Evolutionary conservation across 2,797 vertebrate species (phyloP).

Genomic region (Acanthiza pusilla): DNA sequence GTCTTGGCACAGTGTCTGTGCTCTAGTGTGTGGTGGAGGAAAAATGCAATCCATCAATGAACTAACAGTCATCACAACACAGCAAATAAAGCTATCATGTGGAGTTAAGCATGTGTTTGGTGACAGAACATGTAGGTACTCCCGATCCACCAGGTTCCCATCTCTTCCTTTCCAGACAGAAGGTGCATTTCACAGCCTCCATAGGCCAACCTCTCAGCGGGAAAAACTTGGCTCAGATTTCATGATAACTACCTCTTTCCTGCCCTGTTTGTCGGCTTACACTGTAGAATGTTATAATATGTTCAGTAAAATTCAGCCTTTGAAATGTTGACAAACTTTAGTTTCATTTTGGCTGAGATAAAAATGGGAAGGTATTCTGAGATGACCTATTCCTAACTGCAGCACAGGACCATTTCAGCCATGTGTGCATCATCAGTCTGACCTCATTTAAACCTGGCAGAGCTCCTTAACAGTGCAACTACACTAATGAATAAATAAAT

Average conservation of each 20-base stretch:
- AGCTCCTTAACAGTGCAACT: background rate
- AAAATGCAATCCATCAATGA: background rate
- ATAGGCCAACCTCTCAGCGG: background rate
- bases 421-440: background rate
- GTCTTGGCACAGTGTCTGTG: background rate
- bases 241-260: background rate
- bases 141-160: background rate
- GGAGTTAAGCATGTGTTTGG: background rate
- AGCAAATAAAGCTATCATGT: background rate
- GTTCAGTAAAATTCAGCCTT: background rate
- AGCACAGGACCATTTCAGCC: slow-evolving; percentile 2
- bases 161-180: background rate
- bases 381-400: slow-evolving; percentile 43
- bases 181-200: background rate
- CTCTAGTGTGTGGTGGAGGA: background rate
- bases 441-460: slow-evolving; percentile 39
- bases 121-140: background rate
- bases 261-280: background rate
- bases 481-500: background rate
- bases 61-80: background rate
- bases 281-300: background rate
- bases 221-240: background rate
- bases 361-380: background rate
- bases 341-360: background rate
- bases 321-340: background rate